phyloP scores from a whole-genome alignment of 1,140 invertebrate genomes.

The Apis florea region DNA sequence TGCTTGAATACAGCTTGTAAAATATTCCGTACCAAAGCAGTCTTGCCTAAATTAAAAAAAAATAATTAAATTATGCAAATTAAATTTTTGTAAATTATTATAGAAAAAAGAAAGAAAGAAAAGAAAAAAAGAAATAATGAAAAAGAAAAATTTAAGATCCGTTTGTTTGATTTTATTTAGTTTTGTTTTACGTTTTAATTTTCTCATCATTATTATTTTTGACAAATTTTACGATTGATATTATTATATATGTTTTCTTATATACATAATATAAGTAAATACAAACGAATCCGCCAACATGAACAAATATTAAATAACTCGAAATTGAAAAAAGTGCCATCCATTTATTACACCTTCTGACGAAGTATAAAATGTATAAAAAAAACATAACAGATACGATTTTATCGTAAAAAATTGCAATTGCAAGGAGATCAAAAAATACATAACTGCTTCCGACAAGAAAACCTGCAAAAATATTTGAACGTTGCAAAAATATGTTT shows the following conservation, averaged over 20 bases:
- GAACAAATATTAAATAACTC: neutral
- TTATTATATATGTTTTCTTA: neutral
- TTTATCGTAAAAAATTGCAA: neutral
- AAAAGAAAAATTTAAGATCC: neutral
- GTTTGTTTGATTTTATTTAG: neutral
- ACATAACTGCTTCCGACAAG: neutral
- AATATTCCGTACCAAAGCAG: slow-evolving; percentile 84
- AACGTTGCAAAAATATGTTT: slow-evolving; percentile 16
- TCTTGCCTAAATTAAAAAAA: slow-evolving; percentile 78
- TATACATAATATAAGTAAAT: neutral
- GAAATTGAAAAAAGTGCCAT: neutral
- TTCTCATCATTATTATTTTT: neutral
- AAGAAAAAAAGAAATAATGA: neutral
- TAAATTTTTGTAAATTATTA: no score
- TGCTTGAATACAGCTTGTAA: slow-evolving; percentile 84
- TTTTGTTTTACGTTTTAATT: neutral
- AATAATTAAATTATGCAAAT: neutral
- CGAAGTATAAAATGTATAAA: neutral
- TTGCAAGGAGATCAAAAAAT: neutral
- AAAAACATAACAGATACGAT: neutral
- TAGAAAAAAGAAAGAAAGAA: neutral
- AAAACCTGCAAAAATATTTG: slow-evolving; percentile 24
- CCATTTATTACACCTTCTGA: no score
- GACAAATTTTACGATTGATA: no score
- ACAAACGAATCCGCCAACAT: slow-evolving; percentile 1